These are phyloP conservation scores for Propithecus coquereli DNA, from an alignment of 2,113 vertebrate species.

Conservation along the genomic window DNA sequence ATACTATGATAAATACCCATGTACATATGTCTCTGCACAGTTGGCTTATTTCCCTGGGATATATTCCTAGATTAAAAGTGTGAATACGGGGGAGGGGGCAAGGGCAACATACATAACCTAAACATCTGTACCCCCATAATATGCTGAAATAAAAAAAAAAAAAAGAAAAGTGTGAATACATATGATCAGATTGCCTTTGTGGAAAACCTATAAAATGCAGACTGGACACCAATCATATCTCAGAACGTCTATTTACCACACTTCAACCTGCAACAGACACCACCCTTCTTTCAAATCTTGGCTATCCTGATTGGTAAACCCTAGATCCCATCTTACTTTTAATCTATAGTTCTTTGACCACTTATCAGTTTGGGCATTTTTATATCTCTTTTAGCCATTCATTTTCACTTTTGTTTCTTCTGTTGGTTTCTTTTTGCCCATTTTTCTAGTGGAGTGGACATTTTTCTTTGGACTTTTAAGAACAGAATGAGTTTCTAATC, in stretches of 20 bases:
- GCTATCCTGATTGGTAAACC: background rate
- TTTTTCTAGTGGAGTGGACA: background rate
- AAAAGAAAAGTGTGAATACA: background rate
- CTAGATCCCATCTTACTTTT: background rate
- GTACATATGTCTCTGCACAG: background rate
- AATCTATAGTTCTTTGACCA: background rate
- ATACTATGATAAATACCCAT: background rate
- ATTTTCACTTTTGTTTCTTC: background rate
- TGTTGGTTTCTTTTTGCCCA: background rate
- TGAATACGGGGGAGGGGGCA: no score
- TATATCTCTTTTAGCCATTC: background rate
- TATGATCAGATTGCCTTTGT: accelerated
- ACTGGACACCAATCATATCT: background rate
- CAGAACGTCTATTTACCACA: background rate
- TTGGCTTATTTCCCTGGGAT: background rate
- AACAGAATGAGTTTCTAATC: background rate
- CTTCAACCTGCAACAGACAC: background rate
- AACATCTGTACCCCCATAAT: no score
- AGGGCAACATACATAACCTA: no score
- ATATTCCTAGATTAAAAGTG: background rate
- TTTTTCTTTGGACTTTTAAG: background rate
- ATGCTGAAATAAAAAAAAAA: no score
- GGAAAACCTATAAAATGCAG: background rate
- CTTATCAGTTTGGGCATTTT: background rate
- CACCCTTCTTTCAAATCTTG: background rate